phyloP scores from a whole-genome alignment of 2,113 vertebrate genomes.

The Rhodinocichla rosea region DNA sequence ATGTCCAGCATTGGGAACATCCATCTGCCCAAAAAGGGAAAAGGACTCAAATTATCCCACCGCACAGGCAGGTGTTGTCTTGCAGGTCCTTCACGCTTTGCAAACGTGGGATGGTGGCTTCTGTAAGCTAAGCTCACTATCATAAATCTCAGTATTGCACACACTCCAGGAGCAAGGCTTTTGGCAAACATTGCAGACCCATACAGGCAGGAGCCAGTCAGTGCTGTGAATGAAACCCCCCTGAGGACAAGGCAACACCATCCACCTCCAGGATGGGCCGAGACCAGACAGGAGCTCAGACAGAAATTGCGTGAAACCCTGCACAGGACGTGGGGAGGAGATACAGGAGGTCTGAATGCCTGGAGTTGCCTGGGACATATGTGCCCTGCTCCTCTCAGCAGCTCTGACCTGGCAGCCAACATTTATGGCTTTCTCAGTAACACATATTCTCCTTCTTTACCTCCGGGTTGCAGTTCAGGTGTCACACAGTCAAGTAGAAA shows the following conservation, averaged over 20 bases:
- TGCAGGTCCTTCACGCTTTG: background rate
- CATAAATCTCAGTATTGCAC: background rate
- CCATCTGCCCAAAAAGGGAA: background rate
- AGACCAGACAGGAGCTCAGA: background rate
- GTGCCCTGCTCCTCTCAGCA: background rate
- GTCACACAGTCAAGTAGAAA: slow-evolving; percentile 17
- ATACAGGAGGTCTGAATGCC: background rate
- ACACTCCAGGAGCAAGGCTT: background rate
- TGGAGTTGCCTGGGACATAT: background rate
- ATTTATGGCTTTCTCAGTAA: background rate
- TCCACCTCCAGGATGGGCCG: accelerated
- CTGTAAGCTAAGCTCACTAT: background rate
- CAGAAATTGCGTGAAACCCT: accelerated
- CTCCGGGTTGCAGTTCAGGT: background rate
- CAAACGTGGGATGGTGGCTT: background rate
- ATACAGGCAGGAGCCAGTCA: background rate
- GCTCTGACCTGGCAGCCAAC: background rate
- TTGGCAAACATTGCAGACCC: background rate
- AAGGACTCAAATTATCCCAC: background rate
- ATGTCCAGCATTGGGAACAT: background rate
- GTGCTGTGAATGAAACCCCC: background rate
- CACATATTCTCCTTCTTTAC: background rate
- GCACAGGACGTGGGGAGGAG: background rate
- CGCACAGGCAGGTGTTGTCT: background rate
- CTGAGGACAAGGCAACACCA: background rate